Evolutionary conservation across 30 jellyfish, hydroid and myxozoan species (phyloP).

Genomic region (Haliclystus octoradiatus): DNA sequence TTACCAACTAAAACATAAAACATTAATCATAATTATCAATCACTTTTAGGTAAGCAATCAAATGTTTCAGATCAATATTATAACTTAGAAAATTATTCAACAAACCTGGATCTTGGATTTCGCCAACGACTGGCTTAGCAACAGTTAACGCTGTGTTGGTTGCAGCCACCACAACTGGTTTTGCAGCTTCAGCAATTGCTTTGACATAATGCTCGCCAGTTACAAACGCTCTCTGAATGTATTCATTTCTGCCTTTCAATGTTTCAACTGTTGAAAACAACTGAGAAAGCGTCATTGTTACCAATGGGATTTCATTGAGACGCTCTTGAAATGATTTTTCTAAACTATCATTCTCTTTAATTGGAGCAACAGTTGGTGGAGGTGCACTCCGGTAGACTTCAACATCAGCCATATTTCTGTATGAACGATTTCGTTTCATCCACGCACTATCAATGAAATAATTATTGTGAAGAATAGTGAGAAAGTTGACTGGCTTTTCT

Average conservation of each 20-base stretch:
- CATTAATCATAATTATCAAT: background rate
- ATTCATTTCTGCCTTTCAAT: slow-evolving; percentile 66
- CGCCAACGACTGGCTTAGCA: slow-evolving; percentile 96
- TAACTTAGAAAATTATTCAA: background rate
- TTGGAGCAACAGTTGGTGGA: background rate
- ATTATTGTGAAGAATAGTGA: too few relatives aligned
- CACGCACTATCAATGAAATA: background rate
- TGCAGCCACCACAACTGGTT: slow-evolving; percentile 92
- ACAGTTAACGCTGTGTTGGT: slow-evolving; percentile 77
- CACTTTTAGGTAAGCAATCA: background rate
- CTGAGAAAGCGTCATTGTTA: slow-evolving; percentile 85
- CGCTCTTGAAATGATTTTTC: slow-evolving; percentile 85
- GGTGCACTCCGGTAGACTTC: background rate
- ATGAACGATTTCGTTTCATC: background rate
- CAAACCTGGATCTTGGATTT: slow-evolving; percentile 81
- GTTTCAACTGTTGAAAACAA: slow-evolving; percentile 54
- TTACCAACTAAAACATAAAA: slow-evolving; percentile 29
- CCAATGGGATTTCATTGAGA: slow-evolving; percentile 67
- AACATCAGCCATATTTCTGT: background rate
- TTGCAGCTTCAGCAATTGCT: slow-evolving; percentile 63
- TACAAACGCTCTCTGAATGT: slow-evolving; percentile 52
- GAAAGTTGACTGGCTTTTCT: too few relatives aligned
- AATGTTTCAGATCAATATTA: background rate
- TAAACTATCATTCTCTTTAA: slow-evolving; percentile 19
- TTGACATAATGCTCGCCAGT: slow-evolving; percentile 80